These are phyloP conservation scores for Thalpophila matura DNA, from an alignment of 2,888 invertebrate genomes.

Conservation along the genomic window DNA sequence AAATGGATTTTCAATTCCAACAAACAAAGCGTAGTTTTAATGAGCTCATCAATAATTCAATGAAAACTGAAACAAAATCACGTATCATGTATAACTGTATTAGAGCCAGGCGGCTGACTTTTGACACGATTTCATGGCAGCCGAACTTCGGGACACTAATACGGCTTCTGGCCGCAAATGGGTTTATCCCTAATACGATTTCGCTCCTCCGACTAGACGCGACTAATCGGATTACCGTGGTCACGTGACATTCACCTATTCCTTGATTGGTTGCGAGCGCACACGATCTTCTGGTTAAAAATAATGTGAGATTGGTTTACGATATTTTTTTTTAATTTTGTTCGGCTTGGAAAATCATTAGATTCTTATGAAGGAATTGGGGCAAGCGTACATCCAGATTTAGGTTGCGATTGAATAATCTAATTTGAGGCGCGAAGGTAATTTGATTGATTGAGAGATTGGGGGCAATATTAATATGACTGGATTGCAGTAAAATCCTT, in stretches of 20 bases:
- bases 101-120: slow-evolving; percentile 48
- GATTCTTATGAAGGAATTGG: slow-evolving; percentile 2
- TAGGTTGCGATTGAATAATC: slow-evolving; percentile 33
- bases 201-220: slow-evolving; percentile 48
- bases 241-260: slow-evolving; percentile 65
- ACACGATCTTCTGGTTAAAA: slow-evolving; percentile 6
- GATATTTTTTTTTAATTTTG: background rate
- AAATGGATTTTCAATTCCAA: background rate
- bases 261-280: slow-evolving; percentile 48
- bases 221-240: slow-evolving; percentile 60
- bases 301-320: background rate
- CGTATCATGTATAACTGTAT: slow-evolving; percentile 30
- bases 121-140: slow-evolving; percentile 54
- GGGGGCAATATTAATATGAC: slow-evolving; percentile 10
- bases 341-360: background rate
- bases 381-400: background rate
- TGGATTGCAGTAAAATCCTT: background rate
- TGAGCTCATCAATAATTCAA: slow-evolving; percentile 20
- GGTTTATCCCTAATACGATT: slow-evolving; percentile 67
- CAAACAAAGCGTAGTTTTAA: background rate
- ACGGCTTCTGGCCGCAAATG: slow-evolving; percentile 64
- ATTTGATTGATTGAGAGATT: slow-evolving; percentile 30
- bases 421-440: slow-evolving; percentile 8
- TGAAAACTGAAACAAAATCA: slow-evolving; percentile 44
- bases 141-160: slow-evolving; percentile 62